Evolutionary conservation across 2,888 invertebrate species (phyloP), one percentile per base, ranked within the genome.

Genomic region (Hipparchia semele): DNA sequence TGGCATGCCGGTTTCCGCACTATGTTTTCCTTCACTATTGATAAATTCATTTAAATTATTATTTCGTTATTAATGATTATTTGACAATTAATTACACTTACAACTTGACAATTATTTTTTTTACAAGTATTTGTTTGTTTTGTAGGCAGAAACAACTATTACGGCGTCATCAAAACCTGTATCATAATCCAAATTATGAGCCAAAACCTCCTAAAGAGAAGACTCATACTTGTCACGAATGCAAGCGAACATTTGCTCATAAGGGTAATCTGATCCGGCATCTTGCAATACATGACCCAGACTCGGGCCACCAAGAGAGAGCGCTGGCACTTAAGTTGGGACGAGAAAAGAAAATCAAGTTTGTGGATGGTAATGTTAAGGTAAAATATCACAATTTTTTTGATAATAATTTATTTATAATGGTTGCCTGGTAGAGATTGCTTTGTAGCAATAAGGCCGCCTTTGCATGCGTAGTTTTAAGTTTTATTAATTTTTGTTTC

Each of bases 231-330:
- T 99, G 99, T 89, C 97, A 97, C 12, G 97, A 97, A 83, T 97
- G 97, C 85, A 91, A 95, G 46, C 95, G 96, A 33, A 95, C 95
- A 0, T 97, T 97, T 82, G 95, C 96, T 23, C 98, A 98, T 89
- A 98, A 98, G 79, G 99, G 98, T 56, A 98, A 98, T 90, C 95
- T 99, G 13, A 98, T 98, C 83, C 95, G 99, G 0, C 99, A 99
- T 85, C 96, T 99, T 95, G 98, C 98, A 4, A 95, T 97, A 0
- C 99, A 99, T 84, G 98, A 98, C 90, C 98, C 98, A 0, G 97
- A 98, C 56, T 96, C 97, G 0, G 95, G 96, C 7, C 95, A 96
- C 49, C 96, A 96, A 69, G 96, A 97, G 81, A 95, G 96, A 74
- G 96, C 96, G 39, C 90, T 96, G 1, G 97, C 97, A 0, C 91